Percentiles rank a stretch among this genome's conserved stretches.
These are phyloP conservation scores for Halcyon leucocephala DNA, from an alignment of 2,797 vertebrate genomes.

Conservation along the genomic window DNA sequence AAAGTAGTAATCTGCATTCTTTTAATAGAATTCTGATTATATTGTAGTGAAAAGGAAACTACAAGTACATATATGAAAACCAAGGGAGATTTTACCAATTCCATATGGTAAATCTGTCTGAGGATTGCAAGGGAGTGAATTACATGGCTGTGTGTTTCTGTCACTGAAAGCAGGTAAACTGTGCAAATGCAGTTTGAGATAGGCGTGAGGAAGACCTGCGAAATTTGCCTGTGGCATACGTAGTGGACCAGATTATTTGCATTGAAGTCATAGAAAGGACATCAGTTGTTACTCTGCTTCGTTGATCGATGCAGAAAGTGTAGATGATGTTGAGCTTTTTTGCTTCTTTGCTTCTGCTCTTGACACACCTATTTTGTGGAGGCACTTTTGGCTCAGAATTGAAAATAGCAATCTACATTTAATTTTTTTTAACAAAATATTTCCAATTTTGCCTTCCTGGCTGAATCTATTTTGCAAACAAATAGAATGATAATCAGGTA, in stretches of 20 bases:
- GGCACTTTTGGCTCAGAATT: background rate
- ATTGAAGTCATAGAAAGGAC: background rate
- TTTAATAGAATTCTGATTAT: slow-evolving; percentile 1
- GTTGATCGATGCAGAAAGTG: background rate
- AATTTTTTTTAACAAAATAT: no score
- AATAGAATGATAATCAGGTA: background rate
- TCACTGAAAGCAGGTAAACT: background rate
- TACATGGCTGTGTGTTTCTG: background rate
- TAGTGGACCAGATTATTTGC: background rate
- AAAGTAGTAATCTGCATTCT: background rate
- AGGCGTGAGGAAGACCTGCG: background rate
- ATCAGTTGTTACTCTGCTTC: background rate
- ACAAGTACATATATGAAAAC: background rate
- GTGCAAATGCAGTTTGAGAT: background rate
- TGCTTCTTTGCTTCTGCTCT: background rate
- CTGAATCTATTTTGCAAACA: background rate
- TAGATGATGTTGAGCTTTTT: background rate
- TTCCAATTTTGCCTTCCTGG: background rate
- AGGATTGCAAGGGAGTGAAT: background rate
- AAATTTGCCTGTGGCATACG: background rate
- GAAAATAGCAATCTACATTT: background rate
- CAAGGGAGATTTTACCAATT: background rate
- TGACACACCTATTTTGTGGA: background rate
- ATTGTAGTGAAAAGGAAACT: background rate
- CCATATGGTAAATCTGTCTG: background rate